Evolutionary conservation across 2,113 vertebrate genomes (phyloP), one percentile per base, ranked within the genome.

Genomic region (Hippoglossus stenolepis): DNA sequence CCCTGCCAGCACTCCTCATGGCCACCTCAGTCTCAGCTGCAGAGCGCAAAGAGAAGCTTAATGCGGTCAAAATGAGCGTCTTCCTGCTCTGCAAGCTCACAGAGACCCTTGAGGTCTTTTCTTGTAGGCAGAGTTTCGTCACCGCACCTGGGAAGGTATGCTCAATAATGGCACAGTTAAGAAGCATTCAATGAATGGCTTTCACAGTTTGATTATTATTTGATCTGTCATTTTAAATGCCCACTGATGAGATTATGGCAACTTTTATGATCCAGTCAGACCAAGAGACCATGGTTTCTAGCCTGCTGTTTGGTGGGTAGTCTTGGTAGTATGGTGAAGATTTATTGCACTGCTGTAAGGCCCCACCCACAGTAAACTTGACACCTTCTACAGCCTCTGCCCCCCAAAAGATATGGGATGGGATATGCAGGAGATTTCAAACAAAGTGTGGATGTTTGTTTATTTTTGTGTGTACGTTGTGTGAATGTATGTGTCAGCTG

Each of bases 31-130:
- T 96, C 71, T 92, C 93, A 18, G 56, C 70, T 0, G 82, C 87
- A 1, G 95, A 97, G 61, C 94, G 95, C 1, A 81, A 89, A n/a
- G 91, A 95, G 77, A 96, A 98, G 18, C 95, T 97, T 0, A 98
- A 95, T 2, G 93, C 95, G 2, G 95, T 99, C 9, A 99, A 99
- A 90, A 99, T 99, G 98, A 97, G 95, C 24, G 96, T 97, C 62
- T 99, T 97, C 70, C 86, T 96, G 69, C 94, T 99, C 53, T 93
- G 95, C 75, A 96, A 96, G 79, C 93, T 99, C 43, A 65, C 95
- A 45, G 96, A 97, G 54, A 93, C 85, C 18, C 95, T 99, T 67
- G 98, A 98, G 91, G 94, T 87, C 6, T 92, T 96, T 71, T 90
- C 90, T 4, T 93, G 73, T 76, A 95, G 94, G 75, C 94, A 85